Conservation (phyloP, 2,113 vertebrate genomes). For the Rhinopithecus roxellana region DNA sequence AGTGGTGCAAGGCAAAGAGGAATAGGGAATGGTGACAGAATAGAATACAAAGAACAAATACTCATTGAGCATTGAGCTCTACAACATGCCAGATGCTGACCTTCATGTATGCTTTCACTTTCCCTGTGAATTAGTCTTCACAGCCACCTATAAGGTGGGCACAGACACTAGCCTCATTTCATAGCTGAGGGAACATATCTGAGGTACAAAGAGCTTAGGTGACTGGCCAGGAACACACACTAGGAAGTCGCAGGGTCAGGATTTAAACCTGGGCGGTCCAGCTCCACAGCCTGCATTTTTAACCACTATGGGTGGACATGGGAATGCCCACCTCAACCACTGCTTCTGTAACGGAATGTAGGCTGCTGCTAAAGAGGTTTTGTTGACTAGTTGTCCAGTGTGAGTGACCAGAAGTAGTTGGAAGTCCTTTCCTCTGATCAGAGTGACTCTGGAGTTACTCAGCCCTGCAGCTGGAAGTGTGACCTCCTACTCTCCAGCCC, state of each 20-base stretch:
- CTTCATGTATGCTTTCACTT: neutral
- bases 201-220: neutral
- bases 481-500: neutral
- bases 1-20: neutral
- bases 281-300: neutral
- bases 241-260: neutral
- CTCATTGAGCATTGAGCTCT: neutral
- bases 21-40: neutral
- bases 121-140: neutral
- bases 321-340: neutral
- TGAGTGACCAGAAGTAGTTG: neutral
- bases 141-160: neutral
- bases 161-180: neutral
- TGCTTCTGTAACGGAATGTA: neutral
- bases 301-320: fast-evolving
- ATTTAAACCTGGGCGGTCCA: neutral
- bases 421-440: neutral
- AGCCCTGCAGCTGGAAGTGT: neutral
- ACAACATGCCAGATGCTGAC: fast-evolving
- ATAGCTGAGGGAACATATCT: neutral
- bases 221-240: neutral
- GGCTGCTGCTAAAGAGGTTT: neutral
- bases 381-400: neutral
- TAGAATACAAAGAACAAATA: neutral
- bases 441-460: neutral